phyloP scores from a whole-genome alignment of 2,888 invertebrate species.

The Mimachlamys varia region DNA sequence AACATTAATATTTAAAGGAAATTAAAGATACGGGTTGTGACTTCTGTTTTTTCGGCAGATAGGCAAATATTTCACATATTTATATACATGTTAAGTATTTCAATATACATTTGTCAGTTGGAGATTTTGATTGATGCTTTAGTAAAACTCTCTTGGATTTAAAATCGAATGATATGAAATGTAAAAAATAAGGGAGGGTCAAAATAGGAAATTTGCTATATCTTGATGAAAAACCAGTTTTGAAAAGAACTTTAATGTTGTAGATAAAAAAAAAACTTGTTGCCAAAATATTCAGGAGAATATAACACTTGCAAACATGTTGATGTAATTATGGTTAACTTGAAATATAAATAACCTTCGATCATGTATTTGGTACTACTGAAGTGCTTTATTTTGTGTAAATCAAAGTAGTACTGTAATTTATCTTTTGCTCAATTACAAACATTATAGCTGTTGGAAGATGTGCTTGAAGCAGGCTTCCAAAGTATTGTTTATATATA shows the following conservation, averaged over 20 bases:
- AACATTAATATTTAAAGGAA: no score
- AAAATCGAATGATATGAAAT: background rate
- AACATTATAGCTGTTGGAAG: background rate
- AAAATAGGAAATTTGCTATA: background rate
- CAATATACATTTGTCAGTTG: background rate
- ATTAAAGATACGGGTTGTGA: no score
- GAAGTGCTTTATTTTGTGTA: conserved; percentile 12
- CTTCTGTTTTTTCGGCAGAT: no score
- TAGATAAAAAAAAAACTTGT: background rate
- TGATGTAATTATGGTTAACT: background rate
- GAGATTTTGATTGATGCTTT: background rate
- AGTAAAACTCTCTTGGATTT: background rate
- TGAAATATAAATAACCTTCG: background rate
- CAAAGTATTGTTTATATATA: background rate
- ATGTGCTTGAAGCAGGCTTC: background rate
- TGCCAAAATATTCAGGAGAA: background rate
- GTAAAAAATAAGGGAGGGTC: background rate
- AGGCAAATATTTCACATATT: no score
- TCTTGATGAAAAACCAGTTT: background rate
- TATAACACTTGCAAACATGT: background rate
- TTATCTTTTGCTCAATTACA: background rate
- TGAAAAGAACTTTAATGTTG: background rate
- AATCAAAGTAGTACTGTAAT: background rate
- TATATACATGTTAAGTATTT: no score
- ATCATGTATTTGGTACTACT: background rate